phyloP scores from a whole-genome alignment of 2,113 vertebrate species.

The Eulacestoma nigropectus region DNA sequence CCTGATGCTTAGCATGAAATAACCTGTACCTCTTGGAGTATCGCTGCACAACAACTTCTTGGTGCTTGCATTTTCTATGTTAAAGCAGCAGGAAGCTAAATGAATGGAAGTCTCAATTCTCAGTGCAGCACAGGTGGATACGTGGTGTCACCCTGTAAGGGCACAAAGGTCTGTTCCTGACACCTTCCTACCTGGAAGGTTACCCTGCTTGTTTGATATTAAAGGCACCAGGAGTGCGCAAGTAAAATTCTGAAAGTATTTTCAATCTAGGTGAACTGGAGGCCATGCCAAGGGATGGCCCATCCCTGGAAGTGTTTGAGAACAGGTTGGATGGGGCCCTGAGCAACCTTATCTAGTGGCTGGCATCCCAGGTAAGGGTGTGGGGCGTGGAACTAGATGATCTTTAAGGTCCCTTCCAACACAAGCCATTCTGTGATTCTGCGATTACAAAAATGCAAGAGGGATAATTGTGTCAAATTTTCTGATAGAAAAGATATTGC shows the following conservation, averaged over 20 bases:
- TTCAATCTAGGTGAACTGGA: not conserved
- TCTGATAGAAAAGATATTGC: not conserved
- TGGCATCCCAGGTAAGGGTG: not conserved
- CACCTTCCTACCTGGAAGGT: not conserved
- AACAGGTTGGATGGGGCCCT: not conserved
- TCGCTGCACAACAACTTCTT: not conserved
- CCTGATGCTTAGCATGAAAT: not conserved
- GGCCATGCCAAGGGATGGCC: not conserved
- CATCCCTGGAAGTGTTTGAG: not conserved
- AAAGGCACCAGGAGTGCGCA: not conserved
- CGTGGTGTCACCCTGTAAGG: rapidly evolving
- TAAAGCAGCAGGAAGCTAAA: not conserved
- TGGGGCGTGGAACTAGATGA: not conserved
- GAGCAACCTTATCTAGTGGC: not conserved
- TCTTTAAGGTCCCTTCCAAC: not conserved
- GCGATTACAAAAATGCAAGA: not conserved
- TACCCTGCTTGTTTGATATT: not conserved
- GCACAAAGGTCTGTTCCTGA: not conserved
- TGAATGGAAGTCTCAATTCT: not conserved
- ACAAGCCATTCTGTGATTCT: not conserved
- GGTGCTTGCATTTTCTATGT: not conserved
- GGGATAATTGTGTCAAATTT: not conserved
- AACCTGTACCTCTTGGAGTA: not conserved
- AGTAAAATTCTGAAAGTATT: not conserved
- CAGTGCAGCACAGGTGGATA: not conserved